Evolutionary conservation across 2,888 invertebrate species (phyloP), one percentile per base, ranked within the genome.

Genomic region (Sthenelais limicola): DNA sequence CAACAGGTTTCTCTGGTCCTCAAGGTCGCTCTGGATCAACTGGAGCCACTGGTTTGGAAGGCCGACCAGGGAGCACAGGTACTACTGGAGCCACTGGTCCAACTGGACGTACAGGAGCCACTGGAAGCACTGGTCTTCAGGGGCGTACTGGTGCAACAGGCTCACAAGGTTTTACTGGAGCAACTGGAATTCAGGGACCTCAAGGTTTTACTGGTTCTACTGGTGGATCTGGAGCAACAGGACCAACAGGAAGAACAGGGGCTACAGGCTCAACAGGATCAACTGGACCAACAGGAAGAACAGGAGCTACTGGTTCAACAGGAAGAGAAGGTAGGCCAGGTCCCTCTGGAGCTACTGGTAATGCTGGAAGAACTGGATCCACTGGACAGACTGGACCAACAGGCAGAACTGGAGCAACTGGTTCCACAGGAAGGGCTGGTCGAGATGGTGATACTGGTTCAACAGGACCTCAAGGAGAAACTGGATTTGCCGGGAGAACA

Each of bases 251-350:
- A 66, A 47, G 62, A 28, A 74, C 68, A 28, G 73, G 73, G 52
- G 21, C 43, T 28, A 96, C 88, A 95, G 94, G 69, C 51, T 58
- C 62, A 9, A 74, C 71, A 26, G 74, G 70, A n/a, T 43, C 67
- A 28, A 32, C 43, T 38, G 70, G 70, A 24, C 52, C 54, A n/a
- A 70, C 70, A 7, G 70, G 70, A 9, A 56, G 28, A 15, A 70
- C 70, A 35, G 70, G 70, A 3, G 24, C 54, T 24, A 70, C 70
- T 30, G 71, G 71, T 62, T 26, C 43, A 5, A n/a, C 47, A 43
- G 75, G 75, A 21, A n/a, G 21, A 2, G 62, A 56, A 32, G 75
- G 75, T 35, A 52, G 32, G 7, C 47, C 66, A 21, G 75, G 75
- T 43, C 24, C 52, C 47, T 66, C 49, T 69, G 75, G 62, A 7